These are phyloP conservation scores for Eupithecia centaureata DNA, from an alignment of 2,888 invertebrate species.

Conservation along the genomic window DNA sequence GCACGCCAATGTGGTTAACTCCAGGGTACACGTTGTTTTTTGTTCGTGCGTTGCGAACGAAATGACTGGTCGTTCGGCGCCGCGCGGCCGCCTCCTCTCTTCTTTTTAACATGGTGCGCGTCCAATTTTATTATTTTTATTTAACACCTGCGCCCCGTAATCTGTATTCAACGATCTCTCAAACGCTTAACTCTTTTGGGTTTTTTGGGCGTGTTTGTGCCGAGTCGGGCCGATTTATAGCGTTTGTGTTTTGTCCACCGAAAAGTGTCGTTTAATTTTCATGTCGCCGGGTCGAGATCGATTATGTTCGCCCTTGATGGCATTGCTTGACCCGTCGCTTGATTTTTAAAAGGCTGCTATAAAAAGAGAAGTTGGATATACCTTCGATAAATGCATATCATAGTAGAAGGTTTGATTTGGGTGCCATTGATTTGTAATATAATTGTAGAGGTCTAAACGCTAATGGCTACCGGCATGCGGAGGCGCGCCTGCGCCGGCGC, in stretches of 20 bases:
- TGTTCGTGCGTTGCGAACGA: constrained; percentile 73
- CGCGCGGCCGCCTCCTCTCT: constrained; percentile 74
- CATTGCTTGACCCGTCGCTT: constrained; percentile 40
- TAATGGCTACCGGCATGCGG: constrained; percentile 69
- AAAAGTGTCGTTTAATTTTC: constrained; percentile 81
- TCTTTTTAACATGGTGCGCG: constrained; percentile 75
- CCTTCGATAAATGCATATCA: constrained; percentile 36
- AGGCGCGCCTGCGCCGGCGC: constrained; percentile 48
- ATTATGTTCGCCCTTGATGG: constrained; percentile 73
- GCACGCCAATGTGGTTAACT: constrained; percentile 60
- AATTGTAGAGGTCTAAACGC: constrained; percentile 66
- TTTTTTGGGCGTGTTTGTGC: constrained; percentile 74
- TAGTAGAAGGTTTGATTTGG: constrained; percentile 36
- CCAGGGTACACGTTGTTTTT: constrained; percentile 71
- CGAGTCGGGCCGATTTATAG: constrained; percentile 73
- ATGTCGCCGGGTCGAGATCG: constrained; percentile 73
- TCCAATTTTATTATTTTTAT: constrained; percentile 83
- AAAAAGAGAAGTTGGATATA: constrained; percentile 20
- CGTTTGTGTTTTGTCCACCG: constrained; percentile 70
- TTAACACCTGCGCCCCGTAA: constrained; percentile 83
- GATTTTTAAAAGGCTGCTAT: constrained; percentile 17
- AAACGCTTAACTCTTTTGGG: constrained; percentile 83
- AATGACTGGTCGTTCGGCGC: constrained; percentile 78
- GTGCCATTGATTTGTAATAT: constrained; percentile 51
- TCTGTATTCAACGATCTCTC: constrained; percentile 82